Evolutionary conservation across 2,888 invertebrate genomes (phyloP), one percentile per base, ranked within the genome.

Genomic region (Peribatodes rhomboidaria): DNA sequence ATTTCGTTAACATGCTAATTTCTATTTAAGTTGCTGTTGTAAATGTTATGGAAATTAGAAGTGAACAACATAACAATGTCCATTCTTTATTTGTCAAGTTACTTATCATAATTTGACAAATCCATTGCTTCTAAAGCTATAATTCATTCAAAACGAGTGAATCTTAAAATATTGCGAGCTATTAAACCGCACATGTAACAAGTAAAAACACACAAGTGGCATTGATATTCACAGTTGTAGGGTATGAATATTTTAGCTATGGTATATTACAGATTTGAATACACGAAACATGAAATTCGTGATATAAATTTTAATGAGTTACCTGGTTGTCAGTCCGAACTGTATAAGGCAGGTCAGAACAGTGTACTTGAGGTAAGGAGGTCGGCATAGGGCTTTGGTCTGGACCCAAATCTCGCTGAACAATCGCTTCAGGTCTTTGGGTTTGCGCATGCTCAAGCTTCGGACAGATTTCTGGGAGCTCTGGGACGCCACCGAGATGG

Each of bases 321-420:
- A 96, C 96, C 95, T 96, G 56, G 97, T 96, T 44, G 97, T 97
- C 66, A 97, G 89, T 74, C 97, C 97, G 84, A 97, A 97, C 82
- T 97, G 97, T 74, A 98, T 97, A 42, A 96, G 94, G 83, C 97
- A 96, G 52, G 97, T 96, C 65, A 97, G 94, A 58, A 96, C 82
- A 31, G 97, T 97, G 84, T 96, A 96, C 77, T 95, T 95, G 54
- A 96, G 90, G 90, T 97, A 96, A 11, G 97, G 97, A 1, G 96
- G 95, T 76, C 93, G 95, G 89, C 96, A 97, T 8, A 97, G 93
- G 1, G 95, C 95, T 82, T 95, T 95, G 13, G 97, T 97, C 81
- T 97, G 96, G 50, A 91, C 92, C 96, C 96, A 96, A 78, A 97
- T 96, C 82, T 96, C 97, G 61, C 87, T 83, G 76, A 96, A 88